phyloP scores from a whole-genome alignment of 2,113 vertebrate species.

The Opisthocomus hoazin region DNA sequence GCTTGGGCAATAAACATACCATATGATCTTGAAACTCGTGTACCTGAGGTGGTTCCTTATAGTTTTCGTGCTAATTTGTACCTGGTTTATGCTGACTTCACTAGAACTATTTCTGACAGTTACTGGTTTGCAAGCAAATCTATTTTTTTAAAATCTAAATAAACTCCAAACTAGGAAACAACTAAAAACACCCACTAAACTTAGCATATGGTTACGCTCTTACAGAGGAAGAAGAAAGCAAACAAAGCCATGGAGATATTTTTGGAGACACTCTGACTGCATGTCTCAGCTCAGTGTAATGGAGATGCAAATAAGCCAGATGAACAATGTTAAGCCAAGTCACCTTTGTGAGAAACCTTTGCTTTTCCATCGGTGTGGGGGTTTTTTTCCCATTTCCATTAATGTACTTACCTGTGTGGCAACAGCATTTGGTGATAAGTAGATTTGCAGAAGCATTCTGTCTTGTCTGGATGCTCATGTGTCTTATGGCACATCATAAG shows the following conservation, averaged over 20 bases:
- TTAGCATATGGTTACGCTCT: not conserved
- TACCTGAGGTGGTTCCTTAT: not conserved
- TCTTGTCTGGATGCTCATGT: not conserved
- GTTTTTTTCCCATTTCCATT: no score
- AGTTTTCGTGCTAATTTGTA: not conserved
- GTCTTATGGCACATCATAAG: not conserved
- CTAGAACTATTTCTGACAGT: not conserved
- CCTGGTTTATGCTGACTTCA: conserved; percentile 2
- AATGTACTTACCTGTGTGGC: not conserved
- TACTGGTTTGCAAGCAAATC: not conserved
- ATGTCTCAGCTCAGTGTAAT: not conserved
- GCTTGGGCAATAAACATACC: not conserved
- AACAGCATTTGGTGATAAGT: not conserved
- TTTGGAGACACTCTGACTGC: not conserved
- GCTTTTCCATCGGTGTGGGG: not conserved
- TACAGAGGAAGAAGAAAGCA: not conserved
- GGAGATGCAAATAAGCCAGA: not conserved
- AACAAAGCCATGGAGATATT: conserved; percentile 19
- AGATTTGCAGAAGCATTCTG: not conserved
- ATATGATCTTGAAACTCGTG: not conserved
- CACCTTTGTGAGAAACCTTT: not conserved
- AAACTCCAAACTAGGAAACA: conserved; percentile 8
- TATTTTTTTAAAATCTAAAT: not conserved
- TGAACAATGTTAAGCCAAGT: not conserved
- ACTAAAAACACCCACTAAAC: conserved; percentile 2